Evolutionary conservation across 2,113 vertebrate genomes (phyloP), one percentile per base, ranked within the genome.

Genomic region (Lepidiolamprologus cunningtoni): DNA sequence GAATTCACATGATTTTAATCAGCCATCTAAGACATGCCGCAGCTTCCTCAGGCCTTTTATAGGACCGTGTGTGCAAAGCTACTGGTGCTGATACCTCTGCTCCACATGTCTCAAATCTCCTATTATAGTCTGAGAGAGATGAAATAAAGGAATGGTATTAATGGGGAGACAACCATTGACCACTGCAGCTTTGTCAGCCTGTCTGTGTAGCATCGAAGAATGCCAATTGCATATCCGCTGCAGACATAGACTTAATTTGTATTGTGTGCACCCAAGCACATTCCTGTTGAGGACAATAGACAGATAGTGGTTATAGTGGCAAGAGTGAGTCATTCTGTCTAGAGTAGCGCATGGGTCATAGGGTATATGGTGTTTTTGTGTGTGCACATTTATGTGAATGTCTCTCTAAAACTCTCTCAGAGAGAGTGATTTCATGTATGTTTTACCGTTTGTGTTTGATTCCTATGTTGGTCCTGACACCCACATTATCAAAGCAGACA

Each of bases 221-320:
- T 84, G 71, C 68, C 50, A 90, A 90, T 90, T 82, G 78, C 68
- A 83, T 94, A 42, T 55, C 83, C 68, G 19, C 35, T 84, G 85
- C 73, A 57, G 92, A 93, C 91, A 92, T 87, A 83, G 88, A 86
- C 78, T 80, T 76, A 42, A 90, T 93, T 78, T 91, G 80, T 91
- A 55, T 83, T 92, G 52, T 92, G 91, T 85, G 35, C 54, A 55
- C 82, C 55, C 82, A 50, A 90, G 85, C 78, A 87, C 87, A 92
- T 94, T 95, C 90, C 92, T 93, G 53, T 31, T 21, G 81, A 93
- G 92, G 93, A 94, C 92, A 93, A 57, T 81, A 90, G 93, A 94
- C 28, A 63, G 78, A 80, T 83, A 37, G 88, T n/a, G 85, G 90
- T 93, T 85, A 66, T 55, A 87, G 89, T 89, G 89, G 87, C 83